Conservation (phyloP, 2,797 vertebrate species). For the Nothura maculosa region DNA sequence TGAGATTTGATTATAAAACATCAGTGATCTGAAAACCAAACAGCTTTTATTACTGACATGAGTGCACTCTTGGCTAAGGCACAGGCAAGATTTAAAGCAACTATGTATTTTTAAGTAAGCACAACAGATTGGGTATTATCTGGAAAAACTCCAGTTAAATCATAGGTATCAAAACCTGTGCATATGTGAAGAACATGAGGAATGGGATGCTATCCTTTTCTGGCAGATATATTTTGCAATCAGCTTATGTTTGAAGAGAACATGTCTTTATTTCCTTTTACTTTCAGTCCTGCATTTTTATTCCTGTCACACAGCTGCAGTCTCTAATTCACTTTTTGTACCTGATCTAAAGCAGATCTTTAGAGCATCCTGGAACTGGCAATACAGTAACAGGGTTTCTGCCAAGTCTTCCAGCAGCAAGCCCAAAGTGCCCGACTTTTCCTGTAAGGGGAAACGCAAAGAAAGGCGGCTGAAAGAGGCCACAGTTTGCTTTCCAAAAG, state of each 20-base stretch:
- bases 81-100: not conserved
- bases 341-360: not conserved
- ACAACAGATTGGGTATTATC: not conserved
- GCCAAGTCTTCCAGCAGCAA: not conserved
- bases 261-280: not conserved
- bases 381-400: not conserved
- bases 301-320: not conserved
- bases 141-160: not conserved
- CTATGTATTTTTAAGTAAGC: not conserved
- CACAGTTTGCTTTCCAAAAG: not conserved
- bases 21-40: not conserved
- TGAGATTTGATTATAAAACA: not conserved
- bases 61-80: not conserved
- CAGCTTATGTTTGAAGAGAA: not conserved
- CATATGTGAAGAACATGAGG: not conserved
- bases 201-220: not conserved
- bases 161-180: not conserved
- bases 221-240: not conserved
- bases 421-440: not conserved
- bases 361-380: not conserved
- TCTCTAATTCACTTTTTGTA: not conserved
- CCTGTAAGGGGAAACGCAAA: not conserved
- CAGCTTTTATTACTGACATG: not conserved
- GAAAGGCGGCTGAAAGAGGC: rapidly evolving
- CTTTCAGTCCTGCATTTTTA: not conserved